Percentiles rank a stretch among this genome's conserved stretches.
phyloP scores from a whole-genome alignment of 2,888 invertebrate genomes.

The Osmoderma eremita region DNA sequence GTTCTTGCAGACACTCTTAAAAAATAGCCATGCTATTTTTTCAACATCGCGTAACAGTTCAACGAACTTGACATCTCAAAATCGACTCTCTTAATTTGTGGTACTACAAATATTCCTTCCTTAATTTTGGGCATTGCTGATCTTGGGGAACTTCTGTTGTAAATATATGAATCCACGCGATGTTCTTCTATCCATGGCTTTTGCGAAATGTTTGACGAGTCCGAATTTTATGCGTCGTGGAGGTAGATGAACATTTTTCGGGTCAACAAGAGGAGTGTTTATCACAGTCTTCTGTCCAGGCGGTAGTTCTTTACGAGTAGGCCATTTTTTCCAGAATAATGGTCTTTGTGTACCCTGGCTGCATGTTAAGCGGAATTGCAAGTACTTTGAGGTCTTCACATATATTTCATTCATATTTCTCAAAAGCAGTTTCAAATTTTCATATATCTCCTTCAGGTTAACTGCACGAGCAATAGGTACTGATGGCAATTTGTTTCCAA shows the following conservation, averaged over 20 bases:
- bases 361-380: no score
- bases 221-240: conserved; percentile 29
- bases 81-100: not conserved
- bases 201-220: conserved; percentile 34
- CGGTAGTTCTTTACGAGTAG: not conserved
- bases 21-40: not conserved
- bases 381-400: no score
- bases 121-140: no score
- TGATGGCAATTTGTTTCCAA: no score
- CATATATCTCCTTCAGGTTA: not conserved
- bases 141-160: not conserved
- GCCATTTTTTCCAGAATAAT: not conserved
- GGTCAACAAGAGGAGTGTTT: conserved; percentile 17
- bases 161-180: conserved; percentile 3
- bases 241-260: conserved; percentile 25
- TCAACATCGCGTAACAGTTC: not conserved
- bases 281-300: conserved; percentile 6
- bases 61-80: not conserved
- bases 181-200: conserved; percentile 28
- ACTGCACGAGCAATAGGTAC: not conserved
- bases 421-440: not conserved
- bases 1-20: conserved; percentile 5
- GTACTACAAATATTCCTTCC: no score
- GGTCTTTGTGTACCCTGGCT: no score
- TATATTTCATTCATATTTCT: not conserved